Base-by-base conservation (phyloP, 2,888 invertebrate genomes). In the Clistopyga incitator region DNA sequence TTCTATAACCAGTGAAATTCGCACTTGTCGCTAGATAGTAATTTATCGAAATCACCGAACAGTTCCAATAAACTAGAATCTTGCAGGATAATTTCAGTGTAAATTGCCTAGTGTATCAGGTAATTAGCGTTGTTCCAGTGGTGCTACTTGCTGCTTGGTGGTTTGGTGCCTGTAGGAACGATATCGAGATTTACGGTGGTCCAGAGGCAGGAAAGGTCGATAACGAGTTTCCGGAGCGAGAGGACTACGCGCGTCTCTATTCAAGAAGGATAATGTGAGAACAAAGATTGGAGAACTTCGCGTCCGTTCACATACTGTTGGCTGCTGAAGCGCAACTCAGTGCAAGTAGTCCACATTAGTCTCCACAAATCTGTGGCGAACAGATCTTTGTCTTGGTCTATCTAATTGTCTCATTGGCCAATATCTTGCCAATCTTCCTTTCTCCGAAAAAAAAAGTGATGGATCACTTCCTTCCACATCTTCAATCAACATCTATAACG, bases 181-280 rank as follows among this genome's bases (percentile, higher is more conserved):
- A 87, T 88, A 89, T 90, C 89, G 86, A 87, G 88, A 90, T 89
- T 90, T 89, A 90, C 88, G 88, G 85, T 78, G 81, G 82, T 81
- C 82, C 72, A 47, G 29, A 71, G 65, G 75, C 64, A 64, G 76
- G 84, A 78, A 85, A 82, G 85, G 81, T 84, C 84, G 76, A 87
- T 87, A 87, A 82, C 82, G 80, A 78, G 80, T 77, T 72, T 47
- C 74, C 59, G 45, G 76, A 42, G 50, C 64, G 34, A 45, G 47
- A 80, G 54, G 72, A 52, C 25, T n/a, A 38, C 15, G 13, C 34
- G 68, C 45, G 42, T 23, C 74, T 70, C 42, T 20, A 18, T 23
- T 61, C 23, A 25, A 45, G 71, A 76, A 72, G 65, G 78, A 72
- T 65, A 75, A 29, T 23, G 45, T n/a, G n/a, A 23, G 75, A 79